Conservation (phyloP, 2,888 invertebrate genomes). For the Eudasyphora cyanicolor region DNA sequence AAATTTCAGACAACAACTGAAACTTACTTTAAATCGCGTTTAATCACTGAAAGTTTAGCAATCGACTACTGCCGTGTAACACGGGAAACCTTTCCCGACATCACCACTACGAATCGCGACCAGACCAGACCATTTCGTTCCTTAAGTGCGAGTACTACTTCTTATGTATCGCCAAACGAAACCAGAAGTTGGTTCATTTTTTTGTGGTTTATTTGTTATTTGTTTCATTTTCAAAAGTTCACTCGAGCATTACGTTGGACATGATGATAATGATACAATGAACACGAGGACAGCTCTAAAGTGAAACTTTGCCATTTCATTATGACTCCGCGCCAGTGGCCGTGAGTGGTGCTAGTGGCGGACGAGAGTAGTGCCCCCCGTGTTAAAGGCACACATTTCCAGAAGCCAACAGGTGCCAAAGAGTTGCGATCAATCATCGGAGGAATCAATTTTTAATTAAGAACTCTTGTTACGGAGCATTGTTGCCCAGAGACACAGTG, state of each 20-base stretch:
- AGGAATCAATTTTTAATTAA: conserved; percentile 80
- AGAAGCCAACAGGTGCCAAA: conserved; percentile 80
- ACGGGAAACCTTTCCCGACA: not conserved
- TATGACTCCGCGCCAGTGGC: conserved; percentile 51
- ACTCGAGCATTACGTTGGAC: conserved; percentile 65
- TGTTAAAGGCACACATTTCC: conserved; percentile 78
- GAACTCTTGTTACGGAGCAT: conserved; percentile 78
- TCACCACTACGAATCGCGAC: no score
- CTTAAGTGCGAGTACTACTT: no score
- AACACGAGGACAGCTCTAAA: conserved; percentile 46
- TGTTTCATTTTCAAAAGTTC: conserved; percentile 49
- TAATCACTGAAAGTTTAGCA: conserved; percentile 37
- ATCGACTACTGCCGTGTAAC: conserved; percentile 4
- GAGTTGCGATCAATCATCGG: conserved; percentile 78
- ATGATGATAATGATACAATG: conserved; percentile 53
- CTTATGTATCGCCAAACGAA: conserved; percentile 5
- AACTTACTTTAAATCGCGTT: conserved; percentile 6
- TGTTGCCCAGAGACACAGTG: conserved; percentile 68
- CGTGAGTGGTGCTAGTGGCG: conserved; percentile 42
- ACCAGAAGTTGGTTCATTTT: conserved; percentile 33
- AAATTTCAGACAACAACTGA: conserved; percentile 53
- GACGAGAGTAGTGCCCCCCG: conserved; percentile 67
- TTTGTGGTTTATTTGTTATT: no score
- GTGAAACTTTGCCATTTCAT: conserved; percentile 58
- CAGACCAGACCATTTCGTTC: no score